A percentile compares a stretch with the other conserved stretches of the same genome.
These are phyloP conservation scores for Chaenogobius annularis DNA, from an alignment of 2,113 vertebrate genomes.

Conservation along the genomic window DNA sequence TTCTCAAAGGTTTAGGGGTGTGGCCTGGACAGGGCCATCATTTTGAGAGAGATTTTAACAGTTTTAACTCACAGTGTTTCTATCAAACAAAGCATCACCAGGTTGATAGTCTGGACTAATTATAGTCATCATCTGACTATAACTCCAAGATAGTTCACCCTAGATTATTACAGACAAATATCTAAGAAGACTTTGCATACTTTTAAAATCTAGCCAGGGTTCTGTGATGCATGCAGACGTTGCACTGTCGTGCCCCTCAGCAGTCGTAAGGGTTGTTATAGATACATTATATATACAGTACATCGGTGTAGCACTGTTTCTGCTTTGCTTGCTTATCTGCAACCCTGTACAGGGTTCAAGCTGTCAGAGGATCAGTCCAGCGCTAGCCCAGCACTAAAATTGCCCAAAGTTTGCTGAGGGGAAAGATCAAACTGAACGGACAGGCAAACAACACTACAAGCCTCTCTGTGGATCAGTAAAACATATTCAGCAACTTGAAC, in stretches of 20 bases:
- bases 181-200: background rate
- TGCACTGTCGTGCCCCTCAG: background rate
- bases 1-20: background rate
- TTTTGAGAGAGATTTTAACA: background rate
- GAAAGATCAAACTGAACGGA: conserved; percentile 39
- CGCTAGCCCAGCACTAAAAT: conserved; percentile 25
- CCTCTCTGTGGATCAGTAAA: conserved; percentile 28
- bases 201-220: background rate
- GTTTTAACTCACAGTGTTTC: background rate
- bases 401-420: conserved; percentile 21
- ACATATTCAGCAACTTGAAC: conserved; percentile 34
- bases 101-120: background rate
- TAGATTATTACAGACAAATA: background rate
- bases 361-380: conserved; percentile 29
- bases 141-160: background rate
- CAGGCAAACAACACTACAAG: conserved; percentile 29
- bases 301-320: conserved; percentile 26
- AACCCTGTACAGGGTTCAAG: conserved; percentile 27
- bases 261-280: background rate
- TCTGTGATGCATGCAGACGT: background rate
- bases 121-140: background rate
- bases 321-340: conserved; percentile 43
- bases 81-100: background rate
- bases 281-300: conserved; percentile 38
- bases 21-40: background rate